Conservation (phyloP, 2,113 vertebrate genomes). For the Chloroceryle aenea region DNA sequence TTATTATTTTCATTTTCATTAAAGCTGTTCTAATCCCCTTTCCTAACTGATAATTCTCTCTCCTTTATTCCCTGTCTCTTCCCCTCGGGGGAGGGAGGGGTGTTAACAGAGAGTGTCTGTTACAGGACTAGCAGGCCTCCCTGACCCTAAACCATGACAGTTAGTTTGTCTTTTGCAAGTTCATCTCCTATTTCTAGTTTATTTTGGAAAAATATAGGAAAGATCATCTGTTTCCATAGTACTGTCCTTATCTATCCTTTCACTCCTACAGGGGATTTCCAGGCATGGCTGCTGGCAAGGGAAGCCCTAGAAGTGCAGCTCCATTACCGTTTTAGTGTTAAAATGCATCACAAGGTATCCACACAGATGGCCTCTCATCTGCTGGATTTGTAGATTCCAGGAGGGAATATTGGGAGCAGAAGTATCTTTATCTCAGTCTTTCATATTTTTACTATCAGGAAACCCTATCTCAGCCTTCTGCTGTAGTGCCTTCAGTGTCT, state of each 20-base stretch:
- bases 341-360: constrained; percentile 64
- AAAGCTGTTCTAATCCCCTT: too few relatives aligned
- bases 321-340: constrained; percentile 49
- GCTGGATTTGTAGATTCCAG: constrained; percentile 60
- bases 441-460: constrained; percentile 58
- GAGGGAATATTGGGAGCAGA: constrained; percentile 43
- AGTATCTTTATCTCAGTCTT: constrained; percentile 50
- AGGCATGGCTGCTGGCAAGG: constrained; percentile 56
- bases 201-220: background rate
- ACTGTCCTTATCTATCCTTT: constrained; percentile 59
- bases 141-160: background rate
- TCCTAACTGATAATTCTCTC: too few relatives aligned
- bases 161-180: background rate
- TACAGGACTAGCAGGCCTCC: too few relatives aligned
- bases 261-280: constrained; percentile 58
- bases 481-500: constrained; percentile 38
- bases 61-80: too few relatives aligned
- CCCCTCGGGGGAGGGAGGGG: too few relatives aligned
- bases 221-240: constrained; percentile 37
- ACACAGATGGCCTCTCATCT: constrained; percentile 68
- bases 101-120: too few relatives aligned
- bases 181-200: background rate
- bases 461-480: constrained; percentile 54
- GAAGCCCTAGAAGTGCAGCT: constrained; percentile 53
- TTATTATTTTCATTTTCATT: too few relatives aligned